phyloP scores from a whole-genome alignment of 2,113 vertebrate genomes.

The Centropristis striata region DNA sequence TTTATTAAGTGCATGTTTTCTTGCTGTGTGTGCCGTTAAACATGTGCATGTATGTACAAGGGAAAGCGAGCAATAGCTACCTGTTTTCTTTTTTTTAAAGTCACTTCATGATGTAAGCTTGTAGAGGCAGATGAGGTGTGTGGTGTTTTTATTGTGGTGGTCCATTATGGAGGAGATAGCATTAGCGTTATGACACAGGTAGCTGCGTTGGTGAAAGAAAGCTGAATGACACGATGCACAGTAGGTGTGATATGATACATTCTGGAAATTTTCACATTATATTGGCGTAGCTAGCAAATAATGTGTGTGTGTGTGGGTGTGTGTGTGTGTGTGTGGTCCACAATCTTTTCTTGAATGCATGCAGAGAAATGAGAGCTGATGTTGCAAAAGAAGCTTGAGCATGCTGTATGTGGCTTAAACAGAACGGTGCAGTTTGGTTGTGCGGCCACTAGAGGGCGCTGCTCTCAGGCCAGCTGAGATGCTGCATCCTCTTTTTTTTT shows the following conservation, averaged over 20 bases:
- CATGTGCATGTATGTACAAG: slow-evolving; percentile 37
- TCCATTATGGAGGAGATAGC: slow-evolving; percentile 25
- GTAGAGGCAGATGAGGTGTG: slow-evolving; percentile 74
- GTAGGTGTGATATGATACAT: slow-evolving; percentile 70
- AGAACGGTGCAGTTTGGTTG: slow-evolving; percentile 43
- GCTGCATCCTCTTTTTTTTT: slow-evolving; percentile 28
- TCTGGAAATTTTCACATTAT: slow-evolving; percentile 78
- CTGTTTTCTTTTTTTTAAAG: slow-evolving; percentile 27
- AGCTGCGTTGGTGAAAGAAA: slow-evolving; percentile 18
- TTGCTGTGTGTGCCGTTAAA: slow-evolving; percentile 17
- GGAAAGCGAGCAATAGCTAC: slow-evolving; percentile 52
- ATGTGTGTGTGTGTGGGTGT: slow-evolving; percentile 8
- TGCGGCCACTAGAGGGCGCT: slow-evolving; percentile 61
- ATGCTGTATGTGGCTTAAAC: slow-evolving; percentile 15
- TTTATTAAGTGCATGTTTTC: slow-evolving; percentile 62
- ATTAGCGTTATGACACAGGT: slow-evolving; percentile 25
- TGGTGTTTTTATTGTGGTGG: slow-evolving; percentile 42
- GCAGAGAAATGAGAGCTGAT: slow-evolving; percentile 40
- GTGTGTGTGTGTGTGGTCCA: slow-evolving; percentile 40
- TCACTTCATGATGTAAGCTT: slow-evolving; percentile 69
- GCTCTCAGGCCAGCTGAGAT: slow-evolving; percentile 88
- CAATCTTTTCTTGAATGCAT: slow-evolving; percentile 27
- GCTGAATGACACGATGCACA: slow-evolving; percentile 58
- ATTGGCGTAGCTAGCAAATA: slow-evolving; percentile 60
- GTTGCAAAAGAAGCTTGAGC: slow-evolving; percentile 48